These are phyloP conservation scores for Euclidia mi DNA, from an alignment of 2,888 invertebrate genomes.

Conservation along the genomic window DNA sequence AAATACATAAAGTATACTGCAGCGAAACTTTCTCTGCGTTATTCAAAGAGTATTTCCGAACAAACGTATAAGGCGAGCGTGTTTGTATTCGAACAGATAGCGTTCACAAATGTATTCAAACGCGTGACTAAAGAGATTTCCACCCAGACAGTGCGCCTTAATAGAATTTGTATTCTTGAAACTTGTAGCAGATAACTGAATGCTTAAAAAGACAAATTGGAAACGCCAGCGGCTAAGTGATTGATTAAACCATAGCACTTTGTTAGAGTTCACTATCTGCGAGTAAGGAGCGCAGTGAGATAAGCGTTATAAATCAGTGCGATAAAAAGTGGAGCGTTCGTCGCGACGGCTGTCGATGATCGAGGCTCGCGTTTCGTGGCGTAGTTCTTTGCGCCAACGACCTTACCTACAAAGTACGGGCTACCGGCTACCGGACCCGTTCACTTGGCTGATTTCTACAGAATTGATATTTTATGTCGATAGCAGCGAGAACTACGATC, in stretches of 20 bases:
- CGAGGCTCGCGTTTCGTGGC: too few species aligned
- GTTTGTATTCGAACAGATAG: constrained; percentile 1
- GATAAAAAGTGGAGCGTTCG: constrained; percentile 74
- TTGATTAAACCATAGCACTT: constrained; percentile 78
- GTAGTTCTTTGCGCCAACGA: constrained; percentile 24
- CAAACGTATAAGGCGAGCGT: not conserved
- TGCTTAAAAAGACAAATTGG: constrained; percentile 74
- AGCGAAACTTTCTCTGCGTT: not conserved
- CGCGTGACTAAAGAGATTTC: constrained; percentile 32
- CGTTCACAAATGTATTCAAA: constrained; percentile 33
- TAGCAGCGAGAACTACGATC: constrained; percentile 1
- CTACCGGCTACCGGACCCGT: not conserved
- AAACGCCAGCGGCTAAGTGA: constrained; percentile 72
- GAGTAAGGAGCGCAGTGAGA: constrained; percentile 67
- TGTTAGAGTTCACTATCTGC: constrained; percentile 73
- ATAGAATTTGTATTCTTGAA: constrained; percentile 59
- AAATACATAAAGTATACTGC: not conserved
- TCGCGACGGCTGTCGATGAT: constrained; percentile 49
- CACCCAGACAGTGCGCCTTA: constrained; percentile 37
- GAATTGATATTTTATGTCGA: constrained; percentile 8
- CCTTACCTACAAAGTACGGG: constrained; percentile 18
- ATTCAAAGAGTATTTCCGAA: not conserved
- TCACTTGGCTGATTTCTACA: not conserved
- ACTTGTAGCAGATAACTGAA: constrained; percentile 55
- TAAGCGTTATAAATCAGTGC: constrained; percentile 81